Evolutionary conservation across 1,140 invertebrate species (phyloP), one percentile per base, ranked within the genome.

Genomic region (Formica exsecta): DNA sequence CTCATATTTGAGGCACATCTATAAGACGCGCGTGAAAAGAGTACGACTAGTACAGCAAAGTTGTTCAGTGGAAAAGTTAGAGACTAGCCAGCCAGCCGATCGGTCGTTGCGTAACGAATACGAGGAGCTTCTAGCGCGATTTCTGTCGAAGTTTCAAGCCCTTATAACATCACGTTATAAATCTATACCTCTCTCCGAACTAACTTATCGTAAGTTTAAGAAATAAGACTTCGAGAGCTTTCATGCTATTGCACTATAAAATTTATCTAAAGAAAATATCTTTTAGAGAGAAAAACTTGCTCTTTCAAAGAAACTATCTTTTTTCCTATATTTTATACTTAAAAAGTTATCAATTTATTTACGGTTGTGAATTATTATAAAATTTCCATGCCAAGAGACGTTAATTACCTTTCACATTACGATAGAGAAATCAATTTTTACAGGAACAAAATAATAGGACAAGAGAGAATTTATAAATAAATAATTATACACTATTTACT

Each of bases 21-120:
- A 32, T 54, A 54, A 36, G 38, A 44, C 25, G 41, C 54, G 54
- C n/a, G 62, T 83, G 73, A 83, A 81, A 81, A 61, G 51, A 57
- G 13, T 41, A 68, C 54, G 38, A 44, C 66, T 59, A 83, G 54
- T 61, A 22, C 54, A 61, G 29, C 68, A 38, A 83, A 83, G 68
- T 83, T 41, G 79, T 74, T 41, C 76, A 88, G 87, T 89, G 68
- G 87, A 88, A 89, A 85, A 65, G 87, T 89, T 85, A 76, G 57
- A 59, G 48, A 88, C 83, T 89, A 89, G 86, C 71, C 87, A 88
- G 87, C 79, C 86, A 51, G 70, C 29, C 61, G 48, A 19, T 11
- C 16, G 48, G 19, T 41, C 38, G 51, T 73, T 88, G 57, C 86
- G 86, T 88, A 83, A 88, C 38, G 29, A 54, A 59, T 76, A 87